Evolutionary conservation across 2,113 vertebrate genomes (phyloP).

Genomic region (Alosa alosa): DNA sequence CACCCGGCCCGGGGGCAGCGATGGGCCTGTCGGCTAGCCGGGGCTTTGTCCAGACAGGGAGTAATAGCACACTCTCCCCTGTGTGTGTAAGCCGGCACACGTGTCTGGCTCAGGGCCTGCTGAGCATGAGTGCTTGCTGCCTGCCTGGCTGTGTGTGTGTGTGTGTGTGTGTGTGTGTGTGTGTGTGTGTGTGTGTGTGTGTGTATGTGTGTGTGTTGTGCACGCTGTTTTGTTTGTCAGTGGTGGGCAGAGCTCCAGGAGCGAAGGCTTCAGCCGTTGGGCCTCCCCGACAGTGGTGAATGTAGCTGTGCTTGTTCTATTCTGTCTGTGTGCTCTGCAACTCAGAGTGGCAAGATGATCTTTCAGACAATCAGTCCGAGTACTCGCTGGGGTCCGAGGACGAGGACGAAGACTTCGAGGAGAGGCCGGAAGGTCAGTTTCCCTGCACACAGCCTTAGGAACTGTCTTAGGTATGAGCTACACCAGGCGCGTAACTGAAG

Average conservation of each 20-base stretch:
- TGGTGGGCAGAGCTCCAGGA: background rate
- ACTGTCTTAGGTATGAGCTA: background rate
- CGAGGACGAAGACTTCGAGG: conserved; percentile 98
- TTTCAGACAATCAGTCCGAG: conserved; percentile 98
- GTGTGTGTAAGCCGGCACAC: background rate
- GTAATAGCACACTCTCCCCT: background rate
- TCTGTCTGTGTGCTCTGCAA: conserved; percentile 71
- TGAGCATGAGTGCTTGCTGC: conserved; percentile 42
- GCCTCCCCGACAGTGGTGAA: conserved; percentile 61
- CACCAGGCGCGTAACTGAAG: too few species aligned
- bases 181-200: background rate
- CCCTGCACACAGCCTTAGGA: background rate
- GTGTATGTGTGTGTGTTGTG: background rate
- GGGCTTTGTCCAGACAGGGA: background rate
- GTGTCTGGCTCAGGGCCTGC: conserved; percentile 20
- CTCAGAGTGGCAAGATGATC: conserved; percentile 96
- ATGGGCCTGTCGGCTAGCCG: background rate
- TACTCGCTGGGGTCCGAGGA: conserved; percentile 98
- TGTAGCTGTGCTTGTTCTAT: conserved; percentile 45
- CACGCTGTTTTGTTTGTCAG: background rate
- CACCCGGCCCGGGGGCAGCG: background rate
- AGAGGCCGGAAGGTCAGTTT: conserved; percentile 87
- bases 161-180: conserved; percentile 17
- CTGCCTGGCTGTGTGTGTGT: conserved; percentile 17
- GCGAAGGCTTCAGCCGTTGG: conserved; percentile 21